A percentile compares a stretch with the other conserved stretches of the same genome.
These are phyloP conservation scores for Xiphorhynchus elegans DNA, from an alignment of 2,113 vertebrate species.

Conservation along the genomic window DNA sequence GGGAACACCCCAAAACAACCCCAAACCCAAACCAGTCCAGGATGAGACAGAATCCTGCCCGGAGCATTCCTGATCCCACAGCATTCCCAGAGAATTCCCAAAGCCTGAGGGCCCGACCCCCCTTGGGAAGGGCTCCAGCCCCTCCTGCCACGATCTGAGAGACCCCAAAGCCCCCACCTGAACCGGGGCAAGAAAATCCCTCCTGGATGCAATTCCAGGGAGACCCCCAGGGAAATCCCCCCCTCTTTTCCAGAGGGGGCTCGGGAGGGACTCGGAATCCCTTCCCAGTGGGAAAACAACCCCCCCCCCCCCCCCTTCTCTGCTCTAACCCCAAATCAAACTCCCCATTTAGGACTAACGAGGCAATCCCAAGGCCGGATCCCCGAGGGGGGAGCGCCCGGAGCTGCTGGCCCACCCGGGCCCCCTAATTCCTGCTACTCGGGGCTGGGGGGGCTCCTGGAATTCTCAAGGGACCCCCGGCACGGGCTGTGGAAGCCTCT, in stretches of 20 bases:
- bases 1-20: not conserved
- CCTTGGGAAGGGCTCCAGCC: not conserved
- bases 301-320: not conserved
- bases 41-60: not conserved
- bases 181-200: not conserved
- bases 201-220: not conserved
- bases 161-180: not conserved
- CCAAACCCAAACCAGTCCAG: not conserved
- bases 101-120: not conserved
- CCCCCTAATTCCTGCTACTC: slow-evolving; percentile 18
- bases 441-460: not conserved
- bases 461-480: not conserved
- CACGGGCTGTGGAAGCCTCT: not conserved
- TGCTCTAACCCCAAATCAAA: not conserved
- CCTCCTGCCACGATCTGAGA: not conserved
- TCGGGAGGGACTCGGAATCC: not conserved
- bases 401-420: not conserved
- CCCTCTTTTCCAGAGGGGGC: not conserved
- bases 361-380: not conserved
- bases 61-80: not conserved
- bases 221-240: not conserved
- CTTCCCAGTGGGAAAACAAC: not conserved
- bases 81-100: not conserved
- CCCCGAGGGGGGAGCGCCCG: not conserved
- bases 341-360: not conserved